Evolutionary conservation across 2,113 vertebrate species (phyloP), one percentile per base, ranked within the genome.

Genomic region (Lophochroa leadbeateri): DNA sequence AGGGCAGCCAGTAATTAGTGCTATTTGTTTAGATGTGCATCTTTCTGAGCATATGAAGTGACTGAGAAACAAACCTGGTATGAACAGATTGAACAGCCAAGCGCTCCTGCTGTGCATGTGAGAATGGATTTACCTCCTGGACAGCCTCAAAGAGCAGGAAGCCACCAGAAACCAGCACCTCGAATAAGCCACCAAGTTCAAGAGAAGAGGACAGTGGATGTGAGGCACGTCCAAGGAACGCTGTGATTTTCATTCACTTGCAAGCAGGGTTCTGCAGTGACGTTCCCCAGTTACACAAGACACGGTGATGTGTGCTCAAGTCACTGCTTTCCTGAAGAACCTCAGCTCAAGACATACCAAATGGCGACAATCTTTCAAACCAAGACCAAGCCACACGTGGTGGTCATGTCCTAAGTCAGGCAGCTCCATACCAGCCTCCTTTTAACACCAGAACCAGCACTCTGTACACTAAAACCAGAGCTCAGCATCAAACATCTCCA

Each of bases 111-210:
- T 14, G 90, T 4, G 72, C 46, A 2, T 9, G 64, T 41, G 64
- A 83, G 86, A 96, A 90, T 49, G 78, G 88, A 88, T 80, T 63
- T 83, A 60, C 92, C 92, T 96, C 87, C 88, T 10, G 70, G 28
- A 53, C 6, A 2, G 65, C 72, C 69, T 20, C 33, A 31, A 69
- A 71, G 76, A 70, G 75, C 81, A 88, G 47, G 67, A 67, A 92
- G 50, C 10, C 1, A 2, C 21, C 21, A 31, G 44, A 28, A 41
- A 82, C 19, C 5, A 0, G 86, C 37, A 77, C 71, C 71, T 82
- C 61, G 39, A 71, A 78, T 18, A 80, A 58, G 35, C 43, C 7
- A 58, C 53, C 53, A 17, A 52, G 76, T 7, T 67, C n/a, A 61
- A 69, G 60, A 63, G 67, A 43, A 67, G 72, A 89, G 31, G 55